These are phyloP conservation scores for Podarcis raffonei DNA, from an alignment of 2,113 vertebrate genomes.

Conservation along the genomic window DNA sequence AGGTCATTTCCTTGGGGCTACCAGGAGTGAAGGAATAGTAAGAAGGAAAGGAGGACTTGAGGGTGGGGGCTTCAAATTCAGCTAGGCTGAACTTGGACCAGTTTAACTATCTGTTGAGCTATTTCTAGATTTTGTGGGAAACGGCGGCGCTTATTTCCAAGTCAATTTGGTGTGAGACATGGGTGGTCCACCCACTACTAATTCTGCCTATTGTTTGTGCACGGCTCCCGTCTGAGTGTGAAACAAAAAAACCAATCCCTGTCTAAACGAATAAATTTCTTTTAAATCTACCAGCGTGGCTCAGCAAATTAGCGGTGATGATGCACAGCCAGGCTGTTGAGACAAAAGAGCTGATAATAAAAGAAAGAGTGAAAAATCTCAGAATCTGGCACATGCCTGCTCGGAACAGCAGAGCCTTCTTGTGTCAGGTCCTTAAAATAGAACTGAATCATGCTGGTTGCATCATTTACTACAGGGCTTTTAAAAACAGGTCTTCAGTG, in stretches of 20 bases:
- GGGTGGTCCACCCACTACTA: no score
- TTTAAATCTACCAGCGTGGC: background rate
- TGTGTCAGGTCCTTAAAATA: constrained; percentile 37
- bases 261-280: background rate
- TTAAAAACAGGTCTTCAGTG: background rate
- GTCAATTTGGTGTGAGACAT: background rate
- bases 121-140: background rate
- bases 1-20: background rate
- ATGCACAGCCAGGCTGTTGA: background rate
- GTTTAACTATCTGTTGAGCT: background rate
- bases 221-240: background rate
- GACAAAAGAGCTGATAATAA: background rate
- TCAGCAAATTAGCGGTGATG: constrained; percentile 9
- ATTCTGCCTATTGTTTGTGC: background rate
- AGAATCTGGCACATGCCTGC: background rate
- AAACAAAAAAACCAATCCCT: background rate
- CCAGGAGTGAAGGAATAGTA: background rate
- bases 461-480: constrained; percentile 30
- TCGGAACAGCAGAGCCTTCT: constrained; percentile 6
- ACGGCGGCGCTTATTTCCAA: background rate
- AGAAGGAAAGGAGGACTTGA: background rate
- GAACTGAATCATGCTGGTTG: constrained; percentile 25
- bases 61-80: background rate
- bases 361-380: constrained; percentile 11
- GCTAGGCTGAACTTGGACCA: background rate